Evolutionary conservation across 2,888 invertebrate species (phyloP).

Genomic region (Andrena fulva): DNA sequence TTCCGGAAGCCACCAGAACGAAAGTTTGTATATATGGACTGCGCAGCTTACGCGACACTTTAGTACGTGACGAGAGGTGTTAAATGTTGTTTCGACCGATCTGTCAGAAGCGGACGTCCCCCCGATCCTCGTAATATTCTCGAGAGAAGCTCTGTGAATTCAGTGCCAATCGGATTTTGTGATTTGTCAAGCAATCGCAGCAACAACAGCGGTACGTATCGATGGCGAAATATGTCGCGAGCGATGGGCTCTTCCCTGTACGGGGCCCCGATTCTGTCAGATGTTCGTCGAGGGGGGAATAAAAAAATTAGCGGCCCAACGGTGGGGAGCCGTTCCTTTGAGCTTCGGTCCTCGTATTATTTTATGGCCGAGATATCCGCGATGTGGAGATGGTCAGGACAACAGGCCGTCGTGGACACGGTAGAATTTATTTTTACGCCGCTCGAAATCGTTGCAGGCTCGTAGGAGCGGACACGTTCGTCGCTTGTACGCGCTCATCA

Average conservation of each 20-base stretch:
- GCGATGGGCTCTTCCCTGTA: neutral
- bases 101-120: conserved; percentile 52
- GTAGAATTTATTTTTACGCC: conserved; percentile 75
- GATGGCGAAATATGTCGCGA: conserved; percentile 7
- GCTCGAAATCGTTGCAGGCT: conserved; percentile 65
- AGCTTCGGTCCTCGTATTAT: conserved; percentile 7
- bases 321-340: neutral
- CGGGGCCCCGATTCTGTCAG: conserved; percentile 33
- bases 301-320: conserved; percentile 25
- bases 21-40: conserved; percentile 88
- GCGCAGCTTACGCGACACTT: conserved; percentile 86
- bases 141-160: conserved; percentile 48
- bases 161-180: conserved; percentile 55
- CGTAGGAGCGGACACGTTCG: conserved; percentile 58
- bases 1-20: conserved; percentile 88
- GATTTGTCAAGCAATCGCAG: conserved; percentile 12
- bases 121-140: conserved; percentile 10
- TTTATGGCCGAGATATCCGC: conserved; percentile 15
- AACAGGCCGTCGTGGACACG: conserved; percentile 26
- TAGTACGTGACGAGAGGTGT: conserved; percentile 80
- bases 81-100: conserved; percentile 54
- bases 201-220: conserved; percentile 51
- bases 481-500: conserved; percentile 78
- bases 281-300: conserved; percentile 29
- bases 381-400: conserved; percentile 12